phyloP scores from a whole-genome alignment of 2,797 vertebrate genomes.

The Linurgus olivaceus region DNA sequence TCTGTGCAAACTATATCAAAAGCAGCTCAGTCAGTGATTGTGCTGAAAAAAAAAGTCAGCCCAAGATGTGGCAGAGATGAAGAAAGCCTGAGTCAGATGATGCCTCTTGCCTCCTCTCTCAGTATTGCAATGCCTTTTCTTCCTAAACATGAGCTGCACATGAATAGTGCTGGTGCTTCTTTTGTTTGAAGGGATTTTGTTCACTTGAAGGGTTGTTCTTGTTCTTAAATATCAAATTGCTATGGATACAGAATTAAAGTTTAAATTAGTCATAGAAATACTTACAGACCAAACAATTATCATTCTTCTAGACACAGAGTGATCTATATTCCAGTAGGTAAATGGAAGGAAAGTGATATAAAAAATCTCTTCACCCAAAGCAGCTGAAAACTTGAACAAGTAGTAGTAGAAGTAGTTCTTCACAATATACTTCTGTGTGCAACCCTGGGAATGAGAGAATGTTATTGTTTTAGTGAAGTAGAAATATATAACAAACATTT shows the following conservation, averaged over 20 bases:
- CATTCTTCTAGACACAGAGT: constrained; percentile 88
- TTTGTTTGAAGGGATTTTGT: background rate
- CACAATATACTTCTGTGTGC: constrained; percentile 79
- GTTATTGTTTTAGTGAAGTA: background rate
- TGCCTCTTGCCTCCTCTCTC: background rate
- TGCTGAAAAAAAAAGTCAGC: background rate
- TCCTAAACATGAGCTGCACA: rapidly evolving
- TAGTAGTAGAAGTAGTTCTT: constrained; percentile 88
- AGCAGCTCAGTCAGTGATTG: background rate
- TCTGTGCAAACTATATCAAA: background rate
- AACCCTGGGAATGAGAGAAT: constrained; percentile 61
- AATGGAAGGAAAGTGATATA: constrained; percentile 94
- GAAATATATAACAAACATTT: background rate
- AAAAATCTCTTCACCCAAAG: constrained; percentile 90
- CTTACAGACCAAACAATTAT: constrained; percentile 92
- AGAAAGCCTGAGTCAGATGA: background rate
- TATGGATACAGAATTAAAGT: background rate
- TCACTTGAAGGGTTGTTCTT: background rate
- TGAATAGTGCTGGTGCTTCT: background rate
- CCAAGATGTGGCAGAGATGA: background rate
- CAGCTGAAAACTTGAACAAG: constrained; percentile 88
- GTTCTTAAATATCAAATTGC: background rate
- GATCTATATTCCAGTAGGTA: constrained; percentile 92
- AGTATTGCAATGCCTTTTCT: background rate
- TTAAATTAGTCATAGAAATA: constrained; percentile 8